Evolutionary conservation across 1,140 invertebrate genomes (phyloP), one percentile per base, ranked within the genome.

Genomic region (Anastatus disparis): DNA sequence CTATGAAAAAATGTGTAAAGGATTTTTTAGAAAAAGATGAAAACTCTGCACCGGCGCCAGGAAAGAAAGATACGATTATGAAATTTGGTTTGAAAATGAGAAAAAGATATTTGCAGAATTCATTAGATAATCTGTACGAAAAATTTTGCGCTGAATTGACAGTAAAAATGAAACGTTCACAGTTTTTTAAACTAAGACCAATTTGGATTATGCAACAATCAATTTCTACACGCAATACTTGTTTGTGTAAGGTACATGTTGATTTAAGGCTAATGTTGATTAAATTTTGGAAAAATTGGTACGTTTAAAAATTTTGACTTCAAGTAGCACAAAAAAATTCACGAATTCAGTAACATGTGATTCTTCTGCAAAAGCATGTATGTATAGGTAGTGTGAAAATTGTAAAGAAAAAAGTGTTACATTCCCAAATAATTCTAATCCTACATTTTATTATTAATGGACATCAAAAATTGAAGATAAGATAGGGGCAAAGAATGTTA

Each of bases 11-110:
- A 52, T 17, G 50, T 61, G 62, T 46, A 17, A 13, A 27, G 68
- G 68, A 48, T 24, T 75, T 78, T 73, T 66, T 76, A n/a, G 65
- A 78, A 70, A 64, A 71, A 66, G 71, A 78, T 59, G 69, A 77
- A 53, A 64, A 72, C 46, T 73, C 67, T 17, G 46, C 50, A 17
- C 42, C 71, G 38, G 64, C 70, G 50, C 77, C 78, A 15, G 76
- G 74, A 27, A 74, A 74, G 71, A 77, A 72, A 26, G 74, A 79
- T 65, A 48, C 35, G 17, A 75, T 79, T 31, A 74, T 72, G 44
- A 72, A 50, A 58, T 73, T 74, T 38, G 70, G 72, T 56, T 61
- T 71, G 26, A 75, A 73, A 52, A 77, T 70, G 35, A 61, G 74
- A 70, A 76, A 75, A 70, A 52, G 71, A 65, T 68, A 69, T 31